These are phyloP conservation scores for Stenolophus ochropezus DNA, from an alignment of 2,888 invertebrate genomes.

Conservation along the genomic window DNA sequence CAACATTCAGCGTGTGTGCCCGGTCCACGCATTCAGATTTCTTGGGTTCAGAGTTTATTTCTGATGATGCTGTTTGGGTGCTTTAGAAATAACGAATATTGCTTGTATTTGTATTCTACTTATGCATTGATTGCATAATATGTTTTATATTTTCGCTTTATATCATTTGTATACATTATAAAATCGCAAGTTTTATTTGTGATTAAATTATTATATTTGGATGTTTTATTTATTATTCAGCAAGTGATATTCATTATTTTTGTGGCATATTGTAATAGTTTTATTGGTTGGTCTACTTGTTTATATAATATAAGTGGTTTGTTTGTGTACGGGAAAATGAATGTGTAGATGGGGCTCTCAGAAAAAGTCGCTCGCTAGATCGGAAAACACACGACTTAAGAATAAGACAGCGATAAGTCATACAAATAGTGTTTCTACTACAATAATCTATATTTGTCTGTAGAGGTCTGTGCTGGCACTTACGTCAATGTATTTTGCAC, in stretches of 20 bases:
- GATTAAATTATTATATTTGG: constrained; percentile 3
- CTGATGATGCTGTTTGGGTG: not conserved
- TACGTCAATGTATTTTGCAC: constrained; percentile 60
- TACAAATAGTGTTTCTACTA: constrained; percentile 49
- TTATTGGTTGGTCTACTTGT: constrained; percentile 1
- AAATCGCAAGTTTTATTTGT: not conserved
- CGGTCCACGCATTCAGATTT: constrained; percentile 16
- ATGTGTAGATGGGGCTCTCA: constrained; percentile 22
- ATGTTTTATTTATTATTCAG: not conserved
- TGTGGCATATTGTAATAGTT: constrained; percentile 22
- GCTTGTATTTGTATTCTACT: not conserved
- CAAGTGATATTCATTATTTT: constrained; percentile 32
- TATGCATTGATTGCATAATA: constrained; percentile 1
- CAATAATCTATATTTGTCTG: constrained; percentile 57
- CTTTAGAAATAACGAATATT: constrained; percentile 33
- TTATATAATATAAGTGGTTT: constrained; percentile 10
- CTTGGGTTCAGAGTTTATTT: constrained; percentile 25
- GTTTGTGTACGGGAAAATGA: constrained; percentile 27
- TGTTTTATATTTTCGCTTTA: not conserved
- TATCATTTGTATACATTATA: constrained; percentile 13
- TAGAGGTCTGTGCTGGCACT: constrained; percentile 57
- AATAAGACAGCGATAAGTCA: constrained; percentile 30
- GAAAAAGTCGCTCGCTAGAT: constrained; percentile 23
- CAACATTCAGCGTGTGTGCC: not conserved
- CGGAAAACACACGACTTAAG: constrained; percentile 30